Evolutionary conservation across 2,113 vertebrate species (phyloP).

Genomic region (Boleophthalmus pectinirostris): DNA sequence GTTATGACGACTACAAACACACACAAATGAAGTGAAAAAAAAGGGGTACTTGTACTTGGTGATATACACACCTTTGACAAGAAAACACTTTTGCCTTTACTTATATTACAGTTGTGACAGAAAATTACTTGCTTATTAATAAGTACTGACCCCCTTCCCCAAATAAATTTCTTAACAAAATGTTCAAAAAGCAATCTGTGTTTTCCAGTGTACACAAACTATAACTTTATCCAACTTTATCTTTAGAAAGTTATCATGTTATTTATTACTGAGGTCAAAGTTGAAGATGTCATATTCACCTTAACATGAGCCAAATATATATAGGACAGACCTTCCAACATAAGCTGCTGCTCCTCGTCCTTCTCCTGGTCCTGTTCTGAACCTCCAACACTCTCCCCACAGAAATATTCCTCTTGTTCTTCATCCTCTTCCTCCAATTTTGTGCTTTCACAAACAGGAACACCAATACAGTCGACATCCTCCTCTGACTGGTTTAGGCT

Average conservation of each 20-base stretch:
- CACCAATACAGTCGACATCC: conserved; percentile 42
- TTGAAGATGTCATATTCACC: background rate
- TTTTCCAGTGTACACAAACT: no score
- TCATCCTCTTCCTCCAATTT: conserved; percentile 33
- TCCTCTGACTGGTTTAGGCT: conserved; percentile 23
- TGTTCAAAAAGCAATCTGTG: no score
- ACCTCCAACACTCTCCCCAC: conserved; percentile 21
- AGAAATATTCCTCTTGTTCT: conserved; percentile 36
- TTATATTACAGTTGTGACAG: no score
- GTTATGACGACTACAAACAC: background rate
- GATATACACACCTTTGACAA: no score
- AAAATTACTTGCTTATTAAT: no score
- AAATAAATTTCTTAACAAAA: no score
- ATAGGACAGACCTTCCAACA: conserved; percentile 56
- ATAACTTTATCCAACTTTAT: no score
- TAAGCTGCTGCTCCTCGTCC: conserved; percentile 61
- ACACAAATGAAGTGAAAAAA: background rate
- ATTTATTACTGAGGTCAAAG: background rate
- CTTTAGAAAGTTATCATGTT: background rate
- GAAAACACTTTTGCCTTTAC: no score
- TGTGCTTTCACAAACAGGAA: conserved; percentile 28
- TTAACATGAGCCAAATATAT: background rate
- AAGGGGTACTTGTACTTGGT: background rate
- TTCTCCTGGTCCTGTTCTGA: conserved; percentile 42
- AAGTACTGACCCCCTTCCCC: no score